A percentile compares a stretch with the other conserved stretches of the same genome.
Conservation (phyloP, 2,797 vertebrate species). For the Dermochelys coriacea region DNA sequence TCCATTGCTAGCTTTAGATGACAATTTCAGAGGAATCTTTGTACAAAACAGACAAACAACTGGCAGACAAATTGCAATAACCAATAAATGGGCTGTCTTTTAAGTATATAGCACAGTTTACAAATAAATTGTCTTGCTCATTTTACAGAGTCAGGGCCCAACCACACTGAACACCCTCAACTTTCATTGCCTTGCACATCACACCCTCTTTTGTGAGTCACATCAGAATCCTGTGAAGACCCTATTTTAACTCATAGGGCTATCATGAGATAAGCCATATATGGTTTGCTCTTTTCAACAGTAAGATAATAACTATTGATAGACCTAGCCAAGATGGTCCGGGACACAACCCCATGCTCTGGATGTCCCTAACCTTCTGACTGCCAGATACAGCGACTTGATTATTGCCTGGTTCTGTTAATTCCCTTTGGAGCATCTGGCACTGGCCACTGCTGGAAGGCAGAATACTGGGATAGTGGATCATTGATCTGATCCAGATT, state of each 20-base stretch:
- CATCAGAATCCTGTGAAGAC: background rate
- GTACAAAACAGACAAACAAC: background rate
- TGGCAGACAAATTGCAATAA: background rate
- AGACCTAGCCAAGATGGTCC: background rate
- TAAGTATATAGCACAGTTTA: background rate
- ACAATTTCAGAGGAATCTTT: background rate
- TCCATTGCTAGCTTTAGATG: background rate
- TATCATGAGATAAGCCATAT: background rate
- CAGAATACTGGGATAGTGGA: background rate
- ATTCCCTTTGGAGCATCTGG: no score
- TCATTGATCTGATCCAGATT: background rate
- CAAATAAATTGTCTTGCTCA: background rate
- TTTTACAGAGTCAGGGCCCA: background rate
- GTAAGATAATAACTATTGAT: background rate
- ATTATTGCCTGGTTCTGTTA: no score
- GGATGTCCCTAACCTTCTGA: background rate
- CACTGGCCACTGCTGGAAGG: background rate
- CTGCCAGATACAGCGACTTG: no score
- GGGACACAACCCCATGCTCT: background rate
- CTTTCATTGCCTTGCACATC: background rate
- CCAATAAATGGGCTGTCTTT: accelerated
- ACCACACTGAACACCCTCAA: background rate
- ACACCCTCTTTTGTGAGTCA: background rate
- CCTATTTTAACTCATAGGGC: background rate
- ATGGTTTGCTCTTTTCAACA: background rate